phyloP scores from a whole-genome alignment of 2,888 invertebrate genomes.

The Morinoia aosen region DNA sequence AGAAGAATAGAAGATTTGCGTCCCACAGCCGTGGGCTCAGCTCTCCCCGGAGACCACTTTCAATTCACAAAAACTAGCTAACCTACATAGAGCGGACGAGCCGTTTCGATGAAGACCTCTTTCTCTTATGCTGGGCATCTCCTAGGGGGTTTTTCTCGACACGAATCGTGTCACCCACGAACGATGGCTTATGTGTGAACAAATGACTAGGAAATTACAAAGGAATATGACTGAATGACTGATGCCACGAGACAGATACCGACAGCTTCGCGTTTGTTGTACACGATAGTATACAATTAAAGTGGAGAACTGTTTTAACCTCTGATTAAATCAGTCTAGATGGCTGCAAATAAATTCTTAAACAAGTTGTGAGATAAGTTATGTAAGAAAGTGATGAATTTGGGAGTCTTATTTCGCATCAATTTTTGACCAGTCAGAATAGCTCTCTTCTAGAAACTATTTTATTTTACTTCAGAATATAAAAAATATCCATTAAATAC shows the following conservation, averaged over 20 bases:
- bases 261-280: not conserved
- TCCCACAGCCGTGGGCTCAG: not conserved
- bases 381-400: not conserved
- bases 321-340: not conserved
- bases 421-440: not conserved
- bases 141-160: not conserved
- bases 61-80: slow-evolving; percentile 33
- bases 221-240: not conserved
- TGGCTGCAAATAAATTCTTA: not conserved
- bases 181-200: not conserved
- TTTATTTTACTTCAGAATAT: too few species aligned
- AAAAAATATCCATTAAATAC: too few species aligned
- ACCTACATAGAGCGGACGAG: slow-evolving; percentile 12
- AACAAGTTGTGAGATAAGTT: not conserved
- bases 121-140: not conserved
- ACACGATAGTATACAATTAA: not conserved
- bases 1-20: slow-evolving; percentile 24
- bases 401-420: too few species aligned
- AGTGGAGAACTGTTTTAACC: not conserved
- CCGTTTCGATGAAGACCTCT: not conserved
- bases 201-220: not conserved
- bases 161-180: not conserved
- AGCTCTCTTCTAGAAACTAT: not conserved
- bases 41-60: slow-evolving; percentile 9
- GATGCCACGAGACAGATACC: not conserved